phyloP scores from a whole-genome alignment of 2,113 vertebrate species.

The Glareola pratincola region DNA sequence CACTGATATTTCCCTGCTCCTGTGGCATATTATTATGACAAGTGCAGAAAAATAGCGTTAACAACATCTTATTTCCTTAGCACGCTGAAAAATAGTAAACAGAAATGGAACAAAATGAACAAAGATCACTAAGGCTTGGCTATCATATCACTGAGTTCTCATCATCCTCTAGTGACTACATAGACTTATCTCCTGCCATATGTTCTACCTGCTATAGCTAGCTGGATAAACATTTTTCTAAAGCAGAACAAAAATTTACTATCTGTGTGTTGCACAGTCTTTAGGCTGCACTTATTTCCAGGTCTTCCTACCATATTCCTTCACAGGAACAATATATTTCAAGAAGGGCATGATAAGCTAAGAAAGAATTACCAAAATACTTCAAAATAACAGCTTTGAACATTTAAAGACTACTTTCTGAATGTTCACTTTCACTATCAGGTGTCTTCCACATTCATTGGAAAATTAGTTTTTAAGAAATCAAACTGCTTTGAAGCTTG shows the following conservation, averaged over 20 bases:
- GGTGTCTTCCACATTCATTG: neutral
- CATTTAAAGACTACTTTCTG: neutral
- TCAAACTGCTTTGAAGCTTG: neutral
- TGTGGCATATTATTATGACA: neutral
- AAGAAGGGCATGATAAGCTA: neutral
- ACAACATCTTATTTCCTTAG: neutral
- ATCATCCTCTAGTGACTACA: neutral
- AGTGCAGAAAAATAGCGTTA: neutral
- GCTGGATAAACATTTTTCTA: neutral
- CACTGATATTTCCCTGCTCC: neutral
- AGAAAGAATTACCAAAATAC: neutral
- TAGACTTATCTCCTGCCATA: neutral
- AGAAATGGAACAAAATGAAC: neutral
- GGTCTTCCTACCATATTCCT: neutral
- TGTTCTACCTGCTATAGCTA: neutral
- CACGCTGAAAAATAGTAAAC: neutral
- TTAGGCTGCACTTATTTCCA: neutral
- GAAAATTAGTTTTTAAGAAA: neutral
- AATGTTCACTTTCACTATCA: neutral
- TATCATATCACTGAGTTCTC: neutral
- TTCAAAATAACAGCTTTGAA: neutral
- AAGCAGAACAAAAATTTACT: neutral
- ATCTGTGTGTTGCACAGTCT: neutral
- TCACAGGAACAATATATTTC: neutral
- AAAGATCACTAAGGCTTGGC: neutral